A percentile compares a stretch with the other conserved stretches of the same genome.
phyloP scores from a whole-genome alignment of 1,140 invertebrate species.

The Luehdorfia chinensis region DNA sequence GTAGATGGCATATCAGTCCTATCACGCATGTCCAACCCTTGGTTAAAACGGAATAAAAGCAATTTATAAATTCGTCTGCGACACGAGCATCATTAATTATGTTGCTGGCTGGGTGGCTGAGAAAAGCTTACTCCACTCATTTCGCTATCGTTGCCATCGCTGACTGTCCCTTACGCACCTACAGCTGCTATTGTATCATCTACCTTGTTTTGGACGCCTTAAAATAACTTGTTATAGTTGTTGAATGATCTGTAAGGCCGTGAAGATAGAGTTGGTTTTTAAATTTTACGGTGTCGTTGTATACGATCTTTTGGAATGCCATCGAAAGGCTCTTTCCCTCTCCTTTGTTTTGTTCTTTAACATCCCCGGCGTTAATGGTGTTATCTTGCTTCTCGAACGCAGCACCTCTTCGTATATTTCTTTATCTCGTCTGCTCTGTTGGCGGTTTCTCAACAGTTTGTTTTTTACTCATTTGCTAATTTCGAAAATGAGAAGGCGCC shows the following conservation, averaged over 20 bases:
- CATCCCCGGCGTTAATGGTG: conserved; percentile 71
- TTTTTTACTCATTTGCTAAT: conserved; percentile 73
- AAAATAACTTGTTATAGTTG: background rate
- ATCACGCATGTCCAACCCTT: conserved; percentile 59
- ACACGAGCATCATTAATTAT: conserved; percentile 75
- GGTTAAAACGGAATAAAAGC: conserved; percentile 67
- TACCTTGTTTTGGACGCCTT: conserved; percentile 5
- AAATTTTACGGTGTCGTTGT: background rate
- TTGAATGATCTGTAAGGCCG: conserved; percentile 24
- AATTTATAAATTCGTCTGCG: conserved; percentile 73
- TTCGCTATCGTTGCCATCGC: conserved; percentile 68
- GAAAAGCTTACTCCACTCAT: conserved; percentile 75
- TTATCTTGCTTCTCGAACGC: conserved; percentile 70
- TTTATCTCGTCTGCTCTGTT: conserved; percentile 72
- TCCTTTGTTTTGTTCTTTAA: conserved; percentile 56
- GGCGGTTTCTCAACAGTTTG: conserved; percentile 44
- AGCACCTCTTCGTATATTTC: conserved; percentile 75
- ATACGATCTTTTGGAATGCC: conserved; percentile 28
- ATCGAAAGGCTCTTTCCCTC: conserved; percentile 38
- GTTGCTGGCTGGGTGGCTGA: conserved; percentile 76
- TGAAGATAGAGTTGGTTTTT: conserved; percentile 24
- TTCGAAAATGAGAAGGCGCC: conserved; percentile 72
- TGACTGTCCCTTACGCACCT: conserved; percentile 47
- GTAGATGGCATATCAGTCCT: conserved; percentile 45
- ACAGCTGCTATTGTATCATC: conserved; percentile 20